Base-by-base conservation (phyloP, 2,113 vertebrate genomes). In the Nycticorax nycticorax region DNA sequence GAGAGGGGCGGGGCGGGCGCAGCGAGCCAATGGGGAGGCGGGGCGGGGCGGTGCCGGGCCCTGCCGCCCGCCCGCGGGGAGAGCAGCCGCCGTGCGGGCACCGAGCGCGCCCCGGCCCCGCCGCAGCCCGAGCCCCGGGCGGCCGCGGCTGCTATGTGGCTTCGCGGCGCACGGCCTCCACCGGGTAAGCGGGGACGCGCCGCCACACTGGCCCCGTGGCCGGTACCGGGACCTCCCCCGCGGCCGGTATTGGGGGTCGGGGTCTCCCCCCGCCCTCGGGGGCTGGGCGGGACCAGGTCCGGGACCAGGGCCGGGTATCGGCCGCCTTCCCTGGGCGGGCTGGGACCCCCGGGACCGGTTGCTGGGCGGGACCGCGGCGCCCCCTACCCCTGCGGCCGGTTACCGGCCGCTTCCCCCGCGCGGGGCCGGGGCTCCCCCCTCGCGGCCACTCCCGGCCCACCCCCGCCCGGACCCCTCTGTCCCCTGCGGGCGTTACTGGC, bases 101-200 rank as follows among this genome's bases (percentile, higher is more conserved):
- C 10, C 41, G 83, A 85, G 41, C 52, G 68, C 62, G 16, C 60
- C 63, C 84, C 53, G 74, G 85, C 74, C 64, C 85, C 85, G 74
- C 88, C 88, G 88, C 69, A 69, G 88, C 80, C 88, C 88, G 63
- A 84, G 82, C 82, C 80, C 72, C 88, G 89, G 80, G 88, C 88
- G 80, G 73, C 89, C 59, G 66, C 73, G 89, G 80, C 89, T 78
- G 89, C 89, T 78, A 91, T 91, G 89, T 66, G 88, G 88, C 88
- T 91, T 92, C 83, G 83, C 89, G 89, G 89, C 69, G 76, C 55
- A 56, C 90, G 64, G 85, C 78, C 77, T 92, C 27, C 37, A 88
- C 85, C 57, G 91, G 91, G 85, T 92, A 92, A 92, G 91, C 71
- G 78, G 50, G 19, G 37, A 52, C 24, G 62, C 76, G 77, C 69